Percentiles rank a stretch among this genome's conserved stretches.
Conservation (phyloP, 2,888 invertebrate species). For the Callyntrura sp. region DNA sequence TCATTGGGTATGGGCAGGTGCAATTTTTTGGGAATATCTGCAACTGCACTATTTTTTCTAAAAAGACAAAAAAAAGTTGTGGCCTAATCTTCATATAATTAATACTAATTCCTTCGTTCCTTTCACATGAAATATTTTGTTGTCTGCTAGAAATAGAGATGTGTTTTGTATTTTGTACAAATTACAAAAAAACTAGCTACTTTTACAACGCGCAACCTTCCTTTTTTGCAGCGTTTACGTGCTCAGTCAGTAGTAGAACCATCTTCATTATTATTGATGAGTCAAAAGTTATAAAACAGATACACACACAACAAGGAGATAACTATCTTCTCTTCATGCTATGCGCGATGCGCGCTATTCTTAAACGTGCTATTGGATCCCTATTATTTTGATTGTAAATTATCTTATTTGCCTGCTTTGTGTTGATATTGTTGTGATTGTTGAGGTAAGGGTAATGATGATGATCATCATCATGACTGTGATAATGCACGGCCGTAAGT, state of each 20-base stretch:
- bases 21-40: not conserved
- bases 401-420: constrained; percentile 10
- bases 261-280: constrained; percentile 38
- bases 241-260: not conserved
- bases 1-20: not conserved
- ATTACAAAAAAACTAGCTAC: constrained; percentile 16
- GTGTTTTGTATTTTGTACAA: not conserved
- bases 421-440: constrained; percentile 31
- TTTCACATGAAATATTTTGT: constrained; percentile 18
- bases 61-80: not conserved
- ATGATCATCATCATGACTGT: not conserved
- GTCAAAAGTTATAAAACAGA: constrained; percentile 32
- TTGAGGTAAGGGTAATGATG: constrained; percentile 14
- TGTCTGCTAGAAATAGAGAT: not conserved
- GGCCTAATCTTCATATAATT: not conserved
- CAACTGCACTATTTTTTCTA: not conserved
- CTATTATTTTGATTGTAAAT: constrained; percentile 10
- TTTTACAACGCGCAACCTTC: not conserved
- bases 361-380: not conserved
- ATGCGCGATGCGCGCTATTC: not conserved
- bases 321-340: not conserved
- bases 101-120: not conserved
- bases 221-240: not conserved
- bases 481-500: constrained; percentile 30
- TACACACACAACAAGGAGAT: constrained; percentile 17